Base-by-base conservation (phyloP, 2,888 invertebrate species). In the Lasioglossum malachurum region DNA sequence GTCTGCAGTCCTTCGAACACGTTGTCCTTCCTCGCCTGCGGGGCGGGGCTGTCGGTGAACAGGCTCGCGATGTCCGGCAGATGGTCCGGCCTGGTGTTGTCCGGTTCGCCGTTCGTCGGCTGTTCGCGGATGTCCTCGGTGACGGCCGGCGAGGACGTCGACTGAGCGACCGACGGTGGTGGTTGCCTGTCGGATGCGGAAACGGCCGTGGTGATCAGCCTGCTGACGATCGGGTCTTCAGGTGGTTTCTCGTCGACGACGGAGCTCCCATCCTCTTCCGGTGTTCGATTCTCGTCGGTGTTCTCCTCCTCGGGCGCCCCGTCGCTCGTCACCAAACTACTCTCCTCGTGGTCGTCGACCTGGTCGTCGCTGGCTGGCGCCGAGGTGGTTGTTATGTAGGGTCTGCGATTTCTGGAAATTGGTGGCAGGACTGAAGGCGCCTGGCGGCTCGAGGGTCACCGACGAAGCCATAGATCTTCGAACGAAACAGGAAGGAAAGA, bases 51-150 rank as follows among this genome's bases (percentile, higher is more conserved):
- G 27, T 96, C 96, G 83, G 96, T 96, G 93, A 96, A 96, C 90
- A 96, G 96, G 71, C 96, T 96, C 92, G 96, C 96, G 87, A 97
- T 96, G 93, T 96, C 96, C 53, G 96, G 96, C 41, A 96, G 96
- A 79, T 96, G 95, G 88, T 96, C 96, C 53, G 96, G 94, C 78
- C 94, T 95, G 77, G 95, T 92, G 27, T 96, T 95, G 87, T 96
- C 84, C 96, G 95, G 46, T 14, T 92, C 90, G 93, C 96, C 96
- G 88, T 96, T 95, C 85, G 96, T 96, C 83, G 96, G 95, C 49
- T 96, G 96, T 93, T 86, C 82, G 74, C 14, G 60, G 27, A 75
- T 82, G 27, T 86, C 87, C 19, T 82, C 83, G 78, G 23, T 78
- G 78, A 83, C 83, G 69, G 64, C 64, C 95, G 95, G 96, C 91